Evolutionary conservation across 2,888 invertebrate species (phyloP), one percentile per base, ranked within the genome.

Genomic region (Tigriopus californicus): DNA sequence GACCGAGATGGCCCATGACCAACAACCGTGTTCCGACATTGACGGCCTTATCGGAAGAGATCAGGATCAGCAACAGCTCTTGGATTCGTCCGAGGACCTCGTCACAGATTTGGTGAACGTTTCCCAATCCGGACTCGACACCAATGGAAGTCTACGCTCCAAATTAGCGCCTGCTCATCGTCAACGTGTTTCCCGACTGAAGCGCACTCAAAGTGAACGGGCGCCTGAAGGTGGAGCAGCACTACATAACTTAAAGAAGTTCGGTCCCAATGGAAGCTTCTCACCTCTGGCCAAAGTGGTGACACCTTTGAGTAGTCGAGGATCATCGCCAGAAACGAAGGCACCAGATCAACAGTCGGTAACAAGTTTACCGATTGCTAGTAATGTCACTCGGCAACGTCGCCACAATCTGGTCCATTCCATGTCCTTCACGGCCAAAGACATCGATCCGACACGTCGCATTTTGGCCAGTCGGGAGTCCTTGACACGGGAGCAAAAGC

Each of bases 401-500:
- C 44, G 44, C 5, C 15, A 18, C 44, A 44, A 44, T 18, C 10
- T 44, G 44, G 44, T 44, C 15, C 44, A 44, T 18, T 44, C 44
- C 44, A 44, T 44, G 44, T 15, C 44, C 10, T 44, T 44, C 44
- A 44, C 44, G 18, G 44, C 44, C 44, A 44, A 44, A 44, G 44
- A 44, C 18, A 18, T 44, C 10, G 44, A 44, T 18, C 44, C 44
- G 18, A 44, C 44, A 10, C 18, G 15, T 18, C 44, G 44, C 18
- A 15, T 44, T 44, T 44, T 44, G 18, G 18, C 44, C 15, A 18
- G 44, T 15, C 44, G 44, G 10, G 44, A 44, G 44, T 44, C 44
- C 3, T 44, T 44, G 18, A 15, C 44, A 44, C 44, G 41, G 64
- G 63, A 48, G 64, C 66, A 70, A 46, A 75, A 74, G 64, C 65